A percentile compares a stretch with the other conserved stretches of the same genome.
These are phyloP conservation scores for Aplysia californica DNA, from an alignment of 1,140 invertebrate species.

Conservation along the genomic window DNA sequence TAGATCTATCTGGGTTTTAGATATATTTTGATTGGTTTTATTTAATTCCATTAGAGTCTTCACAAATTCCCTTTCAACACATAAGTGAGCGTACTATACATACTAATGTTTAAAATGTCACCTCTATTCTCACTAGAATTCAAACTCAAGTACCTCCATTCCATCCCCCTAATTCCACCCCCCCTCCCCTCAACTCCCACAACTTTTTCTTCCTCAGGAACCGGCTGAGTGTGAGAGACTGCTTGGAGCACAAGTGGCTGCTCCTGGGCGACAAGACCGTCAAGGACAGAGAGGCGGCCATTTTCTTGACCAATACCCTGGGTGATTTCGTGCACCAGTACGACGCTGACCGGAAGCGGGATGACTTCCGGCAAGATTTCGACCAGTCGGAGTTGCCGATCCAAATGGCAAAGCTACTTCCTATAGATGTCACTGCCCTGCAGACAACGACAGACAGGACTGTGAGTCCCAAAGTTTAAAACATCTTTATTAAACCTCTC, in stretches of 20 bases:
- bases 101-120: background rate
- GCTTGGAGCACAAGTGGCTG: constrained; percentile 95
- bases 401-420: background rate
- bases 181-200: constrained; percentile 13
- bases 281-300: constrained; percentile 88
- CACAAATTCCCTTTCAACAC: background rate
- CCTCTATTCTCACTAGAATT: background rate
- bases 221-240: constrained; percentile 92
- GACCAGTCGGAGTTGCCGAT: constrained; percentile 28
- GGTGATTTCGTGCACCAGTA: constrained; percentile 53
- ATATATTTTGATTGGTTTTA: too few relatives aligned
- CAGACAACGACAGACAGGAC: too few relatives aligned
- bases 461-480: too few relatives aligned
- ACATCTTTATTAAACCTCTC: too few relatives aligned
- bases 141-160: background rate
- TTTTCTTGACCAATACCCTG: constrained; percentile 62
- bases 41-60: background rate
- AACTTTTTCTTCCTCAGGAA: constrained; percentile 76
- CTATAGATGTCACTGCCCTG: background rate
- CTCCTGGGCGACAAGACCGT: constrained; percentile 91
- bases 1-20: too few relatives aligned
- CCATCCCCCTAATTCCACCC: constrained; percentile 1
- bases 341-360: constrained; percentile 25
- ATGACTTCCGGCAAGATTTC: constrained; percentile 24
- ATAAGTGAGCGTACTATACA: background rate